Conservation (phyloP, 2,888 invertebrate genomes). For the Macrostomum cliftonense region DNA sequence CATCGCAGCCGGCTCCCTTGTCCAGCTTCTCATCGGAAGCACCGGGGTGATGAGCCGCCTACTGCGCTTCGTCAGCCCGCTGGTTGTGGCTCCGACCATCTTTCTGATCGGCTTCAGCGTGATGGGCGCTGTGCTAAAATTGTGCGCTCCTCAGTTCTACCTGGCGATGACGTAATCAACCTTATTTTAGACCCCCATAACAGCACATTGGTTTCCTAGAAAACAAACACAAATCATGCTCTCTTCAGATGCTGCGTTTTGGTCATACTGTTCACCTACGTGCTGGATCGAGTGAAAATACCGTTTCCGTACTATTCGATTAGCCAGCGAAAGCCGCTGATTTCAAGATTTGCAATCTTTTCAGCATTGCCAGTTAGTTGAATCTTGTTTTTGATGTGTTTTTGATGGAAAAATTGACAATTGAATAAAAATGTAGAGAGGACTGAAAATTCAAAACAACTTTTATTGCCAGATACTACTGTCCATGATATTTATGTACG, state of each 20-base stretch:
- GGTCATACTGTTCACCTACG: conserved; percentile 1
- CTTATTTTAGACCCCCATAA: no score
- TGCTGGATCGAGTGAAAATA: not conserved
- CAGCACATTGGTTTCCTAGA: no score
- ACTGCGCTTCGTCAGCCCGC: conserved; percentile 56
- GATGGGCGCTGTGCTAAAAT: conserved; percentile 56
- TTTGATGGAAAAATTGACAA: no score
- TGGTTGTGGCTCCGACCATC: conserved; percentile 65
- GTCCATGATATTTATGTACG: conserved; percentile 24
- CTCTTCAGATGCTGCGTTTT: conserved; percentile 1
- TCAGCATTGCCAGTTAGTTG: no score
- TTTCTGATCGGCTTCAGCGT: conserved; percentile 63
- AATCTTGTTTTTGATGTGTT: no score
- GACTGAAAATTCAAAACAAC: no score
- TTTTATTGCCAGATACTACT: conserved; percentile 26
- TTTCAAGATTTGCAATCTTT: no score
- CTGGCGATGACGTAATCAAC: no score
- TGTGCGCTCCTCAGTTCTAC: no score
- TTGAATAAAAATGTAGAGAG: no score
- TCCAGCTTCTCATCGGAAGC: conserved; percentile 54
- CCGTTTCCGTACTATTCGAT: not conserved
- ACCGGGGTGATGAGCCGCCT: conserved; percentile 55
- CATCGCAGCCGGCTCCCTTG: conserved; percentile 56
- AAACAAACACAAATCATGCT: no score
- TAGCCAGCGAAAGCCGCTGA: no score